Percentiles rank a stretch among this genome's conserved stretches.
phyloP scores from a whole-genome alignment of 2,888 invertebrate species.

The Criorhina ranunculi region DNA sequence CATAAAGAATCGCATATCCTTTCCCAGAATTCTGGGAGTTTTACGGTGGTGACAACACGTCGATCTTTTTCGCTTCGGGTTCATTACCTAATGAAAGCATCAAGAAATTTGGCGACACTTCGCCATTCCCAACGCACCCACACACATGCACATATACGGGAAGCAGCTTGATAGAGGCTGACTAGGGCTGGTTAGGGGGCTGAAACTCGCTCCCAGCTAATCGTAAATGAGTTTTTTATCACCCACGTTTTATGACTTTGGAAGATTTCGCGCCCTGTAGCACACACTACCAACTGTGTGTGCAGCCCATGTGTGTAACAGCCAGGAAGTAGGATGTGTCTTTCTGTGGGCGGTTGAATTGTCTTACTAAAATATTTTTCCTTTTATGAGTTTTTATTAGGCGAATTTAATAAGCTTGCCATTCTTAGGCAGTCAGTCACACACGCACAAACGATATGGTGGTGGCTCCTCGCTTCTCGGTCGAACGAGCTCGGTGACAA shows the following conservation, averaged over 20 bases:
- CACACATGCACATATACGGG: background rate
- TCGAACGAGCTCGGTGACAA: constrained; percentile 61
- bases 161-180: constrained; percentile 52
- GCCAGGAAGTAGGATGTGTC: background rate
- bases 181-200: constrained; percentile 23
- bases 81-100: constrained; percentile 74
- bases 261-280: constrained; percentile 64
- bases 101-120: constrained; percentile 58
- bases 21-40: constrained; percentile 25
- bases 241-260: constrained; percentile 67
- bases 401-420: constrained; percentile 70
- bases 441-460: background rate
- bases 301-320: constrained; percentile 31
- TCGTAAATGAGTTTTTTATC: constrained; percentile 75
- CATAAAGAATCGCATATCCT: constrained; percentile 65
- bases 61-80: constrained; percentile 46
- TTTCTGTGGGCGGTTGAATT: constrained; percentile 53
- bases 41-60: constrained; percentile 65
- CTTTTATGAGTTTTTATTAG: constrained; percentile 73
- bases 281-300: background rate
- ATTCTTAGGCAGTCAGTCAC: constrained; percentile 50
- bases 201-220: constrained; percentile 65
- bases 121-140: background rate
- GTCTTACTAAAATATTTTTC: constrained; percentile 70
- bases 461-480: background rate